Evolutionary conservation across 2,888 invertebrate genomes (phyloP).

Genomic region (Papilio gigon): DNA sequence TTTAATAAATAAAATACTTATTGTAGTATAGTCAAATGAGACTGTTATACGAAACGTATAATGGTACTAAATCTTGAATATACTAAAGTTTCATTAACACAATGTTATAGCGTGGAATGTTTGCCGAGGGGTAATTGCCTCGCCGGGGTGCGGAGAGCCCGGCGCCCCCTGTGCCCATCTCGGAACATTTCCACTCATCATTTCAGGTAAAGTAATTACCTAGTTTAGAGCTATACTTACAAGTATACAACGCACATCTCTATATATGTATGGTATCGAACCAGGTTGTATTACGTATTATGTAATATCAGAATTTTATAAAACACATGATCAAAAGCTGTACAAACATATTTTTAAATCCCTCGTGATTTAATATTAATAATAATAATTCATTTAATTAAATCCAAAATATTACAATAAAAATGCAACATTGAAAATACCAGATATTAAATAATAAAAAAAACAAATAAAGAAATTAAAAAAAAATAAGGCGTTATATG

Average conservation of each 20-base stretch:
- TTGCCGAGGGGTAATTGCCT: constrained; percentile 60
- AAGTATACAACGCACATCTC: not conserved
- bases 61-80: constrained; percentile 56
- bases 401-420: no score
- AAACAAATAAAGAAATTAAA: no score
- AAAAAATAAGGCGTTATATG: no score
- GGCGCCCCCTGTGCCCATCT: constrained; percentile 45
- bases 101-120: constrained; percentile 55
- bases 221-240: constrained; percentile 16
- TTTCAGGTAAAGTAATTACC: constrained; percentile 43
- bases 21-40: not conserved
- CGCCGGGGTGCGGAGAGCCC: constrained; percentile 53
- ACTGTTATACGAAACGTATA: constrained; percentile 48
- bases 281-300: no score
- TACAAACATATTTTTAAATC: no score
- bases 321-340: no score
- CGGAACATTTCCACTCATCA: constrained; percentile 45
- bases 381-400: no score
- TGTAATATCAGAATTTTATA: no score
- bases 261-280: not conserved
- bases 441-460: no score
- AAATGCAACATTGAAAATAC: no score
- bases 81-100: constrained; percentile 49
- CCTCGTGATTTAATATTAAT: no score
- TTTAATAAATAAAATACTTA: not conserved